Evolutionary conservation across 2,113 vertebrate species (phyloP).

Genomic region (Diphyllodes magnificus): DNA sequence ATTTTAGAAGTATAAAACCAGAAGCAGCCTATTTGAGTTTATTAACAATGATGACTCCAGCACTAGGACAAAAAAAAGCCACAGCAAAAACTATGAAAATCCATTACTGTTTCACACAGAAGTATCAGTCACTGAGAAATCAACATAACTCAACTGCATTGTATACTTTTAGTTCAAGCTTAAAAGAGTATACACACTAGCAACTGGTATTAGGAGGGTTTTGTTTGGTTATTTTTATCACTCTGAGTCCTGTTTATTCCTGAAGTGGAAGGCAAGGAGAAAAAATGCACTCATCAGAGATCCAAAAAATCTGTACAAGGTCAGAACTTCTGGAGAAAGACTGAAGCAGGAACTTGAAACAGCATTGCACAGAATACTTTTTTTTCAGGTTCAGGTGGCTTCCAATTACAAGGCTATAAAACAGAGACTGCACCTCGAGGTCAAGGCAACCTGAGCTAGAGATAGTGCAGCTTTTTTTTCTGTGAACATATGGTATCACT

Average conservation of each 20-base stretch:
- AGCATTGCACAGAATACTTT: neutral
- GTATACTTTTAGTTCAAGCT: neutral
- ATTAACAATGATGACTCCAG: neutral
- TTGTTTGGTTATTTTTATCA: neutral
- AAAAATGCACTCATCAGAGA: neutral
- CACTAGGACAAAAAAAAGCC: neutral
- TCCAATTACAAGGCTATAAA: slow-evolving; percentile 44
- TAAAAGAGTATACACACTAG: neutral
- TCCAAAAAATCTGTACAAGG: neutral
- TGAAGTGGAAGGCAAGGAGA: neutral
- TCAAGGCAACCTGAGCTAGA: slow-evolving; percentile 57
- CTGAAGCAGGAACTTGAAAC: neutral
- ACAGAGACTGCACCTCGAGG: neutral
- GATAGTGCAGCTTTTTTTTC: slow-evolving; percentile 26
- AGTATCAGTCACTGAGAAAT: neutral
- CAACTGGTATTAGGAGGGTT: neutral
- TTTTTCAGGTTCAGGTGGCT: slow-evolving; percentile 11
- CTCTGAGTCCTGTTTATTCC: neutral
- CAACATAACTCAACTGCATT: neutral
- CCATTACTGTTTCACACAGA: neutral
- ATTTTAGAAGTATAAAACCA: neutral
- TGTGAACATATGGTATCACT: slow-evolving; percentile 54
- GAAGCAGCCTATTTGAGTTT: neutral
- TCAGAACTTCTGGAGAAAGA: neutral
- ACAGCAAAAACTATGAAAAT: neutral